These are phyloP conservation scores for Tetragonisca angustula DNA, from an alignment of 2,888 invertebrate genomes.

Conservation along the genomic window DNA sequence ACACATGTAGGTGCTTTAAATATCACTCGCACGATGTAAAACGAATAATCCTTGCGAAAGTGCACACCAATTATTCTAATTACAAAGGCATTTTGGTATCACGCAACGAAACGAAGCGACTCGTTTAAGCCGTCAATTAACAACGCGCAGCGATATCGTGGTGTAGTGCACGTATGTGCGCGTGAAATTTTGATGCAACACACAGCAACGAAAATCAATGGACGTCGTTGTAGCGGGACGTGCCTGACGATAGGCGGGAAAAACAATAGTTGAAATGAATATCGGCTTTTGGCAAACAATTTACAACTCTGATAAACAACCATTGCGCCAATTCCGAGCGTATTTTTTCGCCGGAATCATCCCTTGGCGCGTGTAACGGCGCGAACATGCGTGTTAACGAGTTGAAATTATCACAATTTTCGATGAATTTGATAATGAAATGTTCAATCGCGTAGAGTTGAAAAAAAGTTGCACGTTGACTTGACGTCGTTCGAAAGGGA, in stretches of 20 bases:
- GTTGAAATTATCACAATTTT: no score
- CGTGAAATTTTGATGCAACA: conserved; percentile 12
- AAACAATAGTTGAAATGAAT: conserved; percentile 47
- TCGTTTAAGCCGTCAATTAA: conserved; percentile 31
- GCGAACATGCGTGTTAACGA: conserved; percentile 20
- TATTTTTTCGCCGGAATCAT: conserved; percentile 23
- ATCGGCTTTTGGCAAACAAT: conserved; percentile 55
- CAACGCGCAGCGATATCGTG: conserved; percentile 21
- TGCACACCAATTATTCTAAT: not conserved
- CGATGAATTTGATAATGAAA: not conserved
- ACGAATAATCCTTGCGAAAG: not conserved
- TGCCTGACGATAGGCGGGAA: not conserved
- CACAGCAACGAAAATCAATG: conserved; percentile 24
- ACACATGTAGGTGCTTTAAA: not conserved
- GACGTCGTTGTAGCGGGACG: not conserved
- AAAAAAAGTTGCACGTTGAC: not conserved
- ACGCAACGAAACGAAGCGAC: not conserved
- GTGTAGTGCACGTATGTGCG: not conserved
- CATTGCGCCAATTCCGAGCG: conserved; percentile 23
- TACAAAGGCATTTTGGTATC: conserved; percentile 5
- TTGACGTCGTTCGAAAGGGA: not conserved
- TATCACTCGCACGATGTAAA: conserved; percentile 7
- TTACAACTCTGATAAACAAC: conserved; percentile 42
- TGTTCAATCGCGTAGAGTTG: no score
- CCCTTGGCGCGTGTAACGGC: conserved; percentile 20